Conservation (phyloP, 2,888 invertebrate genomes). For the Neocrepidodera transversa region DNA sequence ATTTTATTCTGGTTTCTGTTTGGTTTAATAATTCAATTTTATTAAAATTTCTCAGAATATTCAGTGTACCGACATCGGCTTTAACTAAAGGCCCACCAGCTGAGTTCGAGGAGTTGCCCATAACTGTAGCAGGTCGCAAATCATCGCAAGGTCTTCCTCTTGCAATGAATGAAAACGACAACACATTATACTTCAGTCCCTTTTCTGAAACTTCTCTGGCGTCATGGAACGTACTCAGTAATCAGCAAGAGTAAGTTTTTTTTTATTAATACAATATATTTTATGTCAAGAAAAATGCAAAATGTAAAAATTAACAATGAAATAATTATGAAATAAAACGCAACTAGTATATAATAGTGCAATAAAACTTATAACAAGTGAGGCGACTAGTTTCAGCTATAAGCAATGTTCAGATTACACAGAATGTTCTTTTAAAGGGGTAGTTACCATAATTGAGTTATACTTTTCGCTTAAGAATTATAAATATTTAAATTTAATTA, state of each 20-base stretch:
- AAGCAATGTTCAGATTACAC: no score
- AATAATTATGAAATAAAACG: no score
- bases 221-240: conserved; percentile 78
- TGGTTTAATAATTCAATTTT: no score
- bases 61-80: conserved; percentile 77
- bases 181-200: conserved; percentile 80
- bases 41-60: conserved; percentile 65
- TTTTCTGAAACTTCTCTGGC: conserved; percentile 82
- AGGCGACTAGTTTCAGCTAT: no score
- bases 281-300: background rate
- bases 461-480: no score
- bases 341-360: no score
- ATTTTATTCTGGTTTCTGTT: no score
- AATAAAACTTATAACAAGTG: no score
- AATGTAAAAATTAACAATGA: no score
- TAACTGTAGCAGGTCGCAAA: conserved; percentile 80
- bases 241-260: conserved; percentile 70
- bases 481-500: no score
- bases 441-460: no score
- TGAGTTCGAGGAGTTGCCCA: conserved; percentile 74
- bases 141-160: conserved; percentile 83
- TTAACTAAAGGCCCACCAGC: conserved; percentile 77
- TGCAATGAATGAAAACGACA: conserved; percentile 74
- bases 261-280: background rate
- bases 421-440: no score